Percentiles rank a stretch among this genome's conserved stretches.
Evolutionary conservation across 2,888 invertebrate genomes (phyloP).

Genomic region (Eristalis tenax): DNA sequence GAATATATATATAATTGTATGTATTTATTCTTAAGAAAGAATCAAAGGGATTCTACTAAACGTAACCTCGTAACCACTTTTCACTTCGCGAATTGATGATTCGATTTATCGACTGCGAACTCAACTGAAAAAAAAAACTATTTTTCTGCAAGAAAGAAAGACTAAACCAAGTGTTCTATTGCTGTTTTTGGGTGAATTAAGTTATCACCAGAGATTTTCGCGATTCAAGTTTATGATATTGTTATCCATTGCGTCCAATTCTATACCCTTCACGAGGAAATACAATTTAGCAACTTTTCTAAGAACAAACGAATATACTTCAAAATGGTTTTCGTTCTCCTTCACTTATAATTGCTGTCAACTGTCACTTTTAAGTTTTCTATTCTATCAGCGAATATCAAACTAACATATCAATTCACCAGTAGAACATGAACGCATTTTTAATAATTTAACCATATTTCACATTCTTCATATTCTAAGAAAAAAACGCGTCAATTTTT

Average conservation of each 20-base stretch:
- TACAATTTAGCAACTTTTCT: neutral
- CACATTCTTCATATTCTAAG: no score
- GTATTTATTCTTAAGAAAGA: conserved; percentile 10
- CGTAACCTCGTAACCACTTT: conserved; percentile 40
- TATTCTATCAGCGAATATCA: neutral
- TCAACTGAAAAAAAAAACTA: conserved; percentile 40
- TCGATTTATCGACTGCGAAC: neutral
- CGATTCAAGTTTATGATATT: neutral
- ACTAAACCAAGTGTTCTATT: neutral
- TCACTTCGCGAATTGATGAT: conserved; percentile 10
- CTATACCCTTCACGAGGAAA: neutral
- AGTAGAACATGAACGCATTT: no score
- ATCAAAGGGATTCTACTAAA: neutral
- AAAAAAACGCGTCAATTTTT: no score
- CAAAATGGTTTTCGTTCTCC: neutral
- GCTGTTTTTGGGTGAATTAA: neutral
- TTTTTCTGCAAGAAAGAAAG: neutral
- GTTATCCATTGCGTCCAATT: neutral
- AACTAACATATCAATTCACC: neutral
- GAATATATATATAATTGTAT: conserved; percentile 71
- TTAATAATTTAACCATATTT: no score
- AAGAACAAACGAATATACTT: neutral
- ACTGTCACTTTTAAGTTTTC: neutral
- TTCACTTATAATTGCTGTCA: neutral
- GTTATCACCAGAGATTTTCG: neutral